Conservation (phyloP, 2,113 vertebrate species). For the Cathartes aura region DNA sequence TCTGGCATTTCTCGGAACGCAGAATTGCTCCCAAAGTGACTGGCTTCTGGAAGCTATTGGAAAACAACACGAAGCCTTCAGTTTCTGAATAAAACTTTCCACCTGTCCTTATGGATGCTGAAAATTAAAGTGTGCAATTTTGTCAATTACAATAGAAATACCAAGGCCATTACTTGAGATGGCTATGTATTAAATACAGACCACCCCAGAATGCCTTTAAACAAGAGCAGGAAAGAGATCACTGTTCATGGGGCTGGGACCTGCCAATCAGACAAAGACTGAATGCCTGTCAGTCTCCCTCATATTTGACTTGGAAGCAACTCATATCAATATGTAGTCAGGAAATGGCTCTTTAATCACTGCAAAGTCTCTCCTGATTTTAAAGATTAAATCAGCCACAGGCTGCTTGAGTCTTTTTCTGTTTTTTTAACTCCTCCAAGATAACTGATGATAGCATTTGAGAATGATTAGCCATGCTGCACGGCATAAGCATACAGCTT, state of each 20-base stretch:
- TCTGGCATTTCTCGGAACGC: conserved; percentile 12
- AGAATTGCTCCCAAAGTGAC: conserved; percentile 50
- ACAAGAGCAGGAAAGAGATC: conserved; percentile 25
- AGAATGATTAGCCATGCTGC: conserved; percentile 43
- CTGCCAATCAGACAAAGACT: conserved; percentile 58
- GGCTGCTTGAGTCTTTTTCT: not conserved
- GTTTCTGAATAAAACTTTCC: conserved; percentile 59
- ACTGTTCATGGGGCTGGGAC: not conserved
- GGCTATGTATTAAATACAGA: conserved; percentile 38
- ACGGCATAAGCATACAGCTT: not conserved
- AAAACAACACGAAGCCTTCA: conserved; percentile 1
- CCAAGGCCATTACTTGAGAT: conserved; percentile 6
- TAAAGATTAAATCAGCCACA: conserved; percentile 65
- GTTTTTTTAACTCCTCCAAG: conserved; percentile 41
- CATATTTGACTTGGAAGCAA: conserved; percentile 58
- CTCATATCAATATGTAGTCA: conserved; percentile 57
- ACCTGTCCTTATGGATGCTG: conserved; percentile 53
- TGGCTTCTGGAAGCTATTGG: conserved; percentile 53
- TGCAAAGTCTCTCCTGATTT: conserved; percentile 63
- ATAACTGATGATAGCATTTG: conserved; percentile 50
- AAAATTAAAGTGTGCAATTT: conserved; percentile 37
- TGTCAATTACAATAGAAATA: conserved; percentile 32
- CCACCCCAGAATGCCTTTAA: conserved; percentile 12
- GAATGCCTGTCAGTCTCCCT: conserved; percentile 50
- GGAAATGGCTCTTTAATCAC: conserved; percentile 72